Evolutionary conservation across 2,113 vertebrate genomes (phyloP).

Genomic region (Pelobates fuscus): DNA sequence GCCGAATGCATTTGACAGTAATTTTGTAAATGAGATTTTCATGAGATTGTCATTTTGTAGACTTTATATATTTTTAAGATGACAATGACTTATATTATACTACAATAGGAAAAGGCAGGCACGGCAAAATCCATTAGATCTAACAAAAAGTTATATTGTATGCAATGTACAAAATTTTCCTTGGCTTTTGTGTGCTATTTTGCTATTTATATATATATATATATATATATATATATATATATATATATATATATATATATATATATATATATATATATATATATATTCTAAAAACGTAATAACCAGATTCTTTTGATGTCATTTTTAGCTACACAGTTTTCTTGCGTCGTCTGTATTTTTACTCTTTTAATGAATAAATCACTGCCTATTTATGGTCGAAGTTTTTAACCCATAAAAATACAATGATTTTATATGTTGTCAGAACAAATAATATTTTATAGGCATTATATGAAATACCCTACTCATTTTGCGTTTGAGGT

Average conservation of each 20-base stretch:
- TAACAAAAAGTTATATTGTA: slow-evolving; percentile 16
- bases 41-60: slow-evolving; percentile 17
- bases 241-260: no score
- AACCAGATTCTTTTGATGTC: neutral
- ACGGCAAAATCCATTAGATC: slow-evolving; percentile 18
- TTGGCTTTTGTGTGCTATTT: neutral
- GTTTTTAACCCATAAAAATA: no score
- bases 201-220: no score
- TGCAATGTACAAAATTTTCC: neutral
- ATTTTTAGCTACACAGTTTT: neutral
- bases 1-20: slow-evolving; percentile 14
- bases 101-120: slow-evolving; percentile 23
- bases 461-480: no score
- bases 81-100: slow-evolving; percentile 26
- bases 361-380: neutral
- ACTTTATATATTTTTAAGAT: slow-evolving; percentile 5
- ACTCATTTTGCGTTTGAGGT: no score
- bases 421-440: no score
- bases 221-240: no score
- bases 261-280: no score
- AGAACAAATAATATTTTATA: no score
- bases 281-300: slow-evolving; percentile 1
- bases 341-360: neutral
- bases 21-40: slow-evolving; percentile 38
- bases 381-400: no score